These are phyloP conservation scores for Nyctibius bracteatus DNA, from an alignment of 2,113 vertebrate genomes.

Conservation along the genomic window DNA sequence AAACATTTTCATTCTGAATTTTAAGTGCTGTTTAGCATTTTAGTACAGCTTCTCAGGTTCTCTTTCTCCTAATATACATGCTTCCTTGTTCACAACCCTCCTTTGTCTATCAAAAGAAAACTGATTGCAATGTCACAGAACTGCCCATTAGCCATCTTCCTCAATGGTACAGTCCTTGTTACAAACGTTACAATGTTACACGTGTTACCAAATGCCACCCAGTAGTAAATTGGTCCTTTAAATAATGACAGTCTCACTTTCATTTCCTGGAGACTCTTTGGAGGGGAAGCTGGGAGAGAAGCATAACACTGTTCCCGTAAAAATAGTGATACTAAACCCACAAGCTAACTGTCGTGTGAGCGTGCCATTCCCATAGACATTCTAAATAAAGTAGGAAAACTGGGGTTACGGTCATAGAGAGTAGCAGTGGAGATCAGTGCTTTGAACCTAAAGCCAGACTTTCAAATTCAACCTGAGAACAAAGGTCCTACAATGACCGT, in stretches of 20 bases:
- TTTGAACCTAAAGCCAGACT: background rate
- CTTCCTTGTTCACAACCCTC: background rate
- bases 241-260: background rate
- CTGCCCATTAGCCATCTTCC: background rate
- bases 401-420: background rate
- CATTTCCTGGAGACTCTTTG: background rate
- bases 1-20: background rate
- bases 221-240: background rate
- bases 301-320: background rate
- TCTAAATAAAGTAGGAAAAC: background rate
- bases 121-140: background rate
- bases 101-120: background rate
- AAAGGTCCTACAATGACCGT: background rate
- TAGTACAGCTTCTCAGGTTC: background rate
- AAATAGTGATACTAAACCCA: background rate
- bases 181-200: rapidly evolving
- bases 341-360: background rate
- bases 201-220: background rate
- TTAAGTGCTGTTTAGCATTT: background rate
- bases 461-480: background rate
- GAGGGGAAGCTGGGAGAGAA: background rate
- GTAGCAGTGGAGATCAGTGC: no score
- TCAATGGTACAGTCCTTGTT: background rate
- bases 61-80: background rate
- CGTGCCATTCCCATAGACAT: rapidly evolving